These are phyloP conservation scores for Phymatocera aterrima DNA, from an alignment of 2,888 invertebrate genomes.

Conservation along the genomic window DNA sequence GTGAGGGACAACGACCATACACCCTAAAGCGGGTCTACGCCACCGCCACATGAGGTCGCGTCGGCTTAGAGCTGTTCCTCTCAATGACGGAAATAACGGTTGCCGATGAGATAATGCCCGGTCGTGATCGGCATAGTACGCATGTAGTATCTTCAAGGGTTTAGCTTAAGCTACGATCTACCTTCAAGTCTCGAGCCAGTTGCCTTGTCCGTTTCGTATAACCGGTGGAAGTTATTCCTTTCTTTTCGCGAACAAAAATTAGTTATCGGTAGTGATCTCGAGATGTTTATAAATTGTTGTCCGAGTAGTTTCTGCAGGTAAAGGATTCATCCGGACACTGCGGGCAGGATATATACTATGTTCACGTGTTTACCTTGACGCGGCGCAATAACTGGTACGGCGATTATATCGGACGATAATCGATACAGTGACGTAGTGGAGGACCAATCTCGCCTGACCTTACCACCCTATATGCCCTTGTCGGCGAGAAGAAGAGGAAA, in stretches of 20 bases:
- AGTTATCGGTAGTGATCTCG: neutral
- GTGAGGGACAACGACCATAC: slow-evolving; percentile 1
- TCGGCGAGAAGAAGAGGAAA: slow-evolving; percentile 16
- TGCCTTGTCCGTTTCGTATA: too few relatives aligned
- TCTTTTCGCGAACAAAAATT: neutral
- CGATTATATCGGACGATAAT: slow-evolving; percentile 14
- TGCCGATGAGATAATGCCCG: slow-evolving; percentile 41
- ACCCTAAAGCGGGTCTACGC: neutral
- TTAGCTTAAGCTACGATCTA: slow-evolving; percentile 17
- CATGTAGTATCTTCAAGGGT: slow-evolving; percentile 14
- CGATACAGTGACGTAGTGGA: neutral
- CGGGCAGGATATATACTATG: neutral
- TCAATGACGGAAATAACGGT: slow-evolving; percentile 42
- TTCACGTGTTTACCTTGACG: neutral
- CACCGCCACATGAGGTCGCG: slow-evolving; percentile 40
- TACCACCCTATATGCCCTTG: neutral
- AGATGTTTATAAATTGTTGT: neutral
- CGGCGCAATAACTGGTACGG: slow-evolving; percentile 5
- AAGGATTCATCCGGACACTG: neutral
- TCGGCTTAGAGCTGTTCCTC: slow-evolving; percentile 31
- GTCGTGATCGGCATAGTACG: slow-evolving; percentile 43
- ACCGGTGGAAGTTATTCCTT: too few relatives aligned
- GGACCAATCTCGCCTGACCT: slow-evolving; percentile 30
- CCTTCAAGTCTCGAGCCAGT: neutral
- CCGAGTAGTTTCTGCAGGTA: neutral